Conservation (phyloP, 2,113 vertebrate species). For the Corydoras maculifer region DNA sequence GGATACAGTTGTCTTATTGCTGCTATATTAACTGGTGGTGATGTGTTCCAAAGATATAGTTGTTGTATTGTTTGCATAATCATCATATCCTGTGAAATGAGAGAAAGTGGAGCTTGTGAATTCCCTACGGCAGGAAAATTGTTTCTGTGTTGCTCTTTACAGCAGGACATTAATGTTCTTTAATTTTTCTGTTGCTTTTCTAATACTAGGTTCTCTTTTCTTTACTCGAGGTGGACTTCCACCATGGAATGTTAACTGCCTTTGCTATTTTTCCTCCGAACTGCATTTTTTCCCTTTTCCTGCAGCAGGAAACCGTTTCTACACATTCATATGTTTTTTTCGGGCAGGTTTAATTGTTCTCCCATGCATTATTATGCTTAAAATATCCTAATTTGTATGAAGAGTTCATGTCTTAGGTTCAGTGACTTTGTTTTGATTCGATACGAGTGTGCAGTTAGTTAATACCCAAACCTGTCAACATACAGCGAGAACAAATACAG, state of each 20-base stretch:
- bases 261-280: conserved; percentile 1
- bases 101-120: too few relatives aligned
- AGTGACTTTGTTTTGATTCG: background rate
- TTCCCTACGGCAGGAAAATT: too few relatives aligned
- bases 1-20: too few relatives aligned
- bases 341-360: background rate
- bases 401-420: background rate
- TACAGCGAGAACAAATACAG: too few relatives aligned
- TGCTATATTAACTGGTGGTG: too few relatives aligned
- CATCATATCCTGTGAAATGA: too few relatives aligned
- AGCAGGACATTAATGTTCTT: too few relatives aligned
- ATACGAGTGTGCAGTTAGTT: too few relatives aligned
- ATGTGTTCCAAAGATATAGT: too few relatives aligned
- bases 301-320: conserved; percentile 2
- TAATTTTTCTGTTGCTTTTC: background rate
- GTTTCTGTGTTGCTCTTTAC: too few relatives aligned
- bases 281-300: conserved; percentile 35
- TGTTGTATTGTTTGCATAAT: too few relatives aligned
- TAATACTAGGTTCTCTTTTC: conserved; percentile 1
- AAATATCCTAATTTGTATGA: background rate
- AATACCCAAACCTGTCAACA: too few relatives aligned
- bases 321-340: conserved; percentile 4
- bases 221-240: conserved; percentile 23
- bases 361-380: background rate
- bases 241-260: conserved; percentile 39